Evolutionary conservation across 92 coral and sea anemone species (phyloP).

Genomic region (Blastomussa wellsi): DNA sequence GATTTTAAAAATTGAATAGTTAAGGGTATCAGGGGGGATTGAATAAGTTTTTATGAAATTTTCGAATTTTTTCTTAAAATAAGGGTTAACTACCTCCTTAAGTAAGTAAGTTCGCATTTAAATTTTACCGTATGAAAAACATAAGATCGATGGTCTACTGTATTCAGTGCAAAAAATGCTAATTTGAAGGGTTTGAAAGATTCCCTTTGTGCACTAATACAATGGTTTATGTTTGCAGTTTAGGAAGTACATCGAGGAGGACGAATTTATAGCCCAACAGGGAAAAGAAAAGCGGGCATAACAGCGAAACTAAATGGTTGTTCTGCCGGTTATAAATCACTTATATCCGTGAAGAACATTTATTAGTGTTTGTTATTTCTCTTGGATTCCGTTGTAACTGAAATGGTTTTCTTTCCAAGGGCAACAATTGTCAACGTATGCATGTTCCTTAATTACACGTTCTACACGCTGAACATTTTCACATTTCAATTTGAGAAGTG

Average conservation of each 20-base stretch:
- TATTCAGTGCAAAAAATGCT: slow-evolving; percentile 2
- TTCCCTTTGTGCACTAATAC: background rate
- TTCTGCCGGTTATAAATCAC: background rate
- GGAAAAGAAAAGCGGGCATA: background rate
- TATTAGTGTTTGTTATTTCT: background rate
- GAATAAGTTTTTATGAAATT: too few relatives aligned
- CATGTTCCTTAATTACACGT: background rate
- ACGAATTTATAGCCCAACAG: background rate
- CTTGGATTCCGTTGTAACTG: background rate
- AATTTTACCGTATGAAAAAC: background rate
- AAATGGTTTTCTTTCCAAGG: background rate
- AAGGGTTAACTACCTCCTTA: too few relatives aligned
- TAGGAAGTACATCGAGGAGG: background rate
- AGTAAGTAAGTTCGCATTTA: slow-evolving; percentile 16
- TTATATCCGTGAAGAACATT: background rate
- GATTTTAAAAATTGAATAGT: too few relatives aligned
- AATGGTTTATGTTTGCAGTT: background rate
- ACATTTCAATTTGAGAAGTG: slow-evolving; percentile 38
- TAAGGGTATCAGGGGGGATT: too few relatives aligned
- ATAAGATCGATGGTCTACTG: background rate
- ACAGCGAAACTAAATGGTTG: background rate
- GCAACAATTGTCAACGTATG: background rate
- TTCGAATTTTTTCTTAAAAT: too few relatives aligned
- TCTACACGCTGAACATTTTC: background rate
- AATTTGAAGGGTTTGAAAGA: slow-evolving; percentile 15